Evolutionary conservation across 2,113 vertebrate genomes (phyloP).

Genomic region (Psammodynastes pulverulentus): DNA sequence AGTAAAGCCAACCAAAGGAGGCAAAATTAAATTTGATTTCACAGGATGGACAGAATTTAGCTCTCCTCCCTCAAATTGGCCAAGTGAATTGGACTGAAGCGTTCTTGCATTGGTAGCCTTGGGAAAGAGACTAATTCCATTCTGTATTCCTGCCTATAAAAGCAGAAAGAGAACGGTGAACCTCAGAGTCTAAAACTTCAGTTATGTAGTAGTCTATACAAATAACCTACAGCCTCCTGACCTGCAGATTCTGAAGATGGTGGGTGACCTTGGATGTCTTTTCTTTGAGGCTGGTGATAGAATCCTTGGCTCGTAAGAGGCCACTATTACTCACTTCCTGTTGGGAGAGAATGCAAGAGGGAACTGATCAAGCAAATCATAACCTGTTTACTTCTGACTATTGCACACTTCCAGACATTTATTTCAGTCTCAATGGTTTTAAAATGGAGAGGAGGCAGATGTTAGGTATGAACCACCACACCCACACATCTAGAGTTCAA

Average conservation of each 20-base stretch:
- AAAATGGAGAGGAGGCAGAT: background rate
- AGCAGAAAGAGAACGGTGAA: background rate
- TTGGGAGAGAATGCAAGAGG: background rate
- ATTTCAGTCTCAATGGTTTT: background rate
- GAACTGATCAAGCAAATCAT: background rate
- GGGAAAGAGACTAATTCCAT: background rate
- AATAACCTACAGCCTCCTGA: constrained; percentile 17
- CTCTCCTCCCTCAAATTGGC: background rate
- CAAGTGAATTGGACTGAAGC: background rate
- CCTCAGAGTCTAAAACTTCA: background rate
- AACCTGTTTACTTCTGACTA: background rate
- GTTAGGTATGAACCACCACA: background rate
- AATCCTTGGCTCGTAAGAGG: constrained; percentile 63
- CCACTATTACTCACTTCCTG: constrained; percentile 62
- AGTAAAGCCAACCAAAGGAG: background rate
- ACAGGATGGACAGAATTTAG: background rate
- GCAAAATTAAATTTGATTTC: background rate
- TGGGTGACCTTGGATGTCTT: constrained; percentile 60
- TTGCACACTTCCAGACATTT: background rate
- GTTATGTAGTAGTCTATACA: background rate
- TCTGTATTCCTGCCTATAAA: background rate
- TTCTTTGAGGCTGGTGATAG: constrained; percentile 67
- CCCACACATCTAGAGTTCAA: background rate
- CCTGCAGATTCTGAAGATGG: constrained; percentile 63
- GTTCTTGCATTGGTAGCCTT: background rate